Evolutionary conservation across 92 coral and sea anemone species (phyloP), one percentile per base, ranked within the genome.

Genomic region (Umimayanthus kanabou): DNA sequence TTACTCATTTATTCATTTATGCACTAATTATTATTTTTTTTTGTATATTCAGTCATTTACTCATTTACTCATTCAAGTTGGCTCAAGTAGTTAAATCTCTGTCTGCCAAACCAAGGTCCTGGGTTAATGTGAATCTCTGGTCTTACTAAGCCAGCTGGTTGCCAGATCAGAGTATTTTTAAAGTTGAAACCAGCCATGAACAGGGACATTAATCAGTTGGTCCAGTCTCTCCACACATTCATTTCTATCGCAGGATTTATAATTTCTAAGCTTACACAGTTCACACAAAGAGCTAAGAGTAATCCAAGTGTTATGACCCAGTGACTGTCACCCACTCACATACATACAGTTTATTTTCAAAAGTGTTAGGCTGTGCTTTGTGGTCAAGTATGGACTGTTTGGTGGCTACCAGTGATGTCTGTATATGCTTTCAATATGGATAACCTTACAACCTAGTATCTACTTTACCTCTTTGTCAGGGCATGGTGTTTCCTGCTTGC

Each of bases 401-500:
- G 20, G 18, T 50, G 57, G 16, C 57, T 50, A 16, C 57, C 57
- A 53, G 58, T 53, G 58, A 15, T 3, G 20, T 15, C 58, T 15
- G 20, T 53, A 15, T 14, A 53, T 53, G 53, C 53, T 8, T 47
- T 10, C 53, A 47, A 10, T 47, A 28, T 30, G 10, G 42, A 53
- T 53, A 53, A 53, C 58, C 4, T 61, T 9, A 61, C 4, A 42
- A 14, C 11, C 45, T 42, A 33, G 37, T 33, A 15, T 16, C n/a
- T 29, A 2, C 37, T 37, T 30, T 3, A 79, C 30, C 28, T 53
- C 14, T 33, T 42, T 61, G 45, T 39, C 64, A 96, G 99, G 99
- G 99, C 83, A 94, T 96, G 80, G 94, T 96, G 53, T 96, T 91
- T 67, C 98, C 99, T 39, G 93, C 99, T 76, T 93, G 94, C 84